A percentile compares a stretch with the other conserved stretches of the same genome.
phyloP scores from a whole-genome alignment of 2,797 vertebrate genomes.

The Rhabdomys pumilio region DNA sequence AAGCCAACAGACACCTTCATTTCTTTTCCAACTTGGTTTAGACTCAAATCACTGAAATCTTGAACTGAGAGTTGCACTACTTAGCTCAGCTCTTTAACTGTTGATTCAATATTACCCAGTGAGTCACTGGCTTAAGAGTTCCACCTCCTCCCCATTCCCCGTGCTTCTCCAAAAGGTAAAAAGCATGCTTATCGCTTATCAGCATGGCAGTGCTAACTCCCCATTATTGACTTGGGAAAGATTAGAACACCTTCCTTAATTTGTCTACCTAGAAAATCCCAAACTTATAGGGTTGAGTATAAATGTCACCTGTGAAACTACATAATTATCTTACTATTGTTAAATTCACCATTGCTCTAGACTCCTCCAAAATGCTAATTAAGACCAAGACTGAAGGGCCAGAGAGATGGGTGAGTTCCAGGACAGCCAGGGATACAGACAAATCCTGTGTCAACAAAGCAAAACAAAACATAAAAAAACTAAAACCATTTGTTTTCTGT shows the following conservation, averaged over 20 bases:
- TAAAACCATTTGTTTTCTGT: neutral
- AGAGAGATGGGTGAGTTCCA: neutral
- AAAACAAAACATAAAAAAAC: neutral
- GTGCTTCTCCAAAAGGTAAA: constrained; percentile 60
- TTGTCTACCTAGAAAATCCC: constrained; percentile 57
- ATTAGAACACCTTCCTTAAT: constrained; percentile 43
- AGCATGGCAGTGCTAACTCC: constrained; percentile 65
- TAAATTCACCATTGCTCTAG: constrained; percentile 60
- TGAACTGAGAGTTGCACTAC: constrained; percentile 44
- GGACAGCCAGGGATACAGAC: neutral
- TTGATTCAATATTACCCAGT: constrained; percentile 53
- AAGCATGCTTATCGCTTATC: constrained; percentile 67
- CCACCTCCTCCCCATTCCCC: neutral
- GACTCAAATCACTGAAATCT: constrained; percentile 55
- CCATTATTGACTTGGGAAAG: constrained; percentile 71
- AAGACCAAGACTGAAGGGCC: neutral
- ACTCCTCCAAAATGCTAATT: neutral
- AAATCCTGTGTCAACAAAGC: neutral
- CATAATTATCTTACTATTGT: constrained; percentile 41
- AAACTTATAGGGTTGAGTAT: constrained; percentile 59
- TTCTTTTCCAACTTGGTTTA: constrained; percentile 53
- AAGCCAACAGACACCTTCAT: constrained; percentile 57
- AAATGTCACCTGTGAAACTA: constrained; percentile 71
- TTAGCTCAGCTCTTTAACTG: constrained; percentile 63
- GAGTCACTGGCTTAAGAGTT: constrained; percentile 66